Evolutionary conservation across 2,113 vertebrate species (phyloP), one percentile per base, ranked within the genome.

Genomic region (Corvus cornix): DNA sequence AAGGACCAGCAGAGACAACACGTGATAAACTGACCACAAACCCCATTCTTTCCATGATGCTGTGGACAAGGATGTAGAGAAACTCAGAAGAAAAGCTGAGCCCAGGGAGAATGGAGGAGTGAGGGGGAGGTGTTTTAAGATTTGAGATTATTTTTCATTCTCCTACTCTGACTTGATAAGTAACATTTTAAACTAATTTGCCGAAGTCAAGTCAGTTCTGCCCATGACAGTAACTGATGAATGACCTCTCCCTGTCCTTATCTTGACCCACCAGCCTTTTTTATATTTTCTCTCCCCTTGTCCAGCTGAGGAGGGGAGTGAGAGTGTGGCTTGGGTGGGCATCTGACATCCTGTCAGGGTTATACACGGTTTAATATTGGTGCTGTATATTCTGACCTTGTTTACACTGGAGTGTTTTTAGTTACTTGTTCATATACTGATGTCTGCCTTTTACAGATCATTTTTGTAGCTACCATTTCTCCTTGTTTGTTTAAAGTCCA

Each of bases 261-360:
- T n/a, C 23, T 80, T 0, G 0, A 35, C 6, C 3, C 23, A 35
- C 1, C 5, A 82, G 5, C 1, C 5, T 56, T 74, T 62, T 35
- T n/a, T 18, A 7, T 26, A 48, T 69, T 35, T 77, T 63, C 35
- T 84, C 22, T 37, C 7, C 15, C 26, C 15, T 62, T 33, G 37
- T 68, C n/a, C n/a, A 53, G 7, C 37, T 74, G 72, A 79, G 27
- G 7, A 53, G 9, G 5, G 7, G 4, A 74, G 20, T 26, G n/a
- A n/a, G 5, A 69, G 27, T 28, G 20, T 4, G 2, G 17, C 44
- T 73, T 83, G 53, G 15, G 8, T 44, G 16, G 11, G 21, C 7
- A 79, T 21, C 8, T 78, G 44, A 6, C 10, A 6, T 49, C 30
- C n/a, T 37, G 22, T 6, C 27, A 68, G 15, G 9, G 37, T n/a